A percentile compares a stretch with the other conserved stretches of the same genome.
Evolutionary conservation across 2,113 vertebrate genomes (phyloP).

Genomic region (Rhineura floridana): DNA sequence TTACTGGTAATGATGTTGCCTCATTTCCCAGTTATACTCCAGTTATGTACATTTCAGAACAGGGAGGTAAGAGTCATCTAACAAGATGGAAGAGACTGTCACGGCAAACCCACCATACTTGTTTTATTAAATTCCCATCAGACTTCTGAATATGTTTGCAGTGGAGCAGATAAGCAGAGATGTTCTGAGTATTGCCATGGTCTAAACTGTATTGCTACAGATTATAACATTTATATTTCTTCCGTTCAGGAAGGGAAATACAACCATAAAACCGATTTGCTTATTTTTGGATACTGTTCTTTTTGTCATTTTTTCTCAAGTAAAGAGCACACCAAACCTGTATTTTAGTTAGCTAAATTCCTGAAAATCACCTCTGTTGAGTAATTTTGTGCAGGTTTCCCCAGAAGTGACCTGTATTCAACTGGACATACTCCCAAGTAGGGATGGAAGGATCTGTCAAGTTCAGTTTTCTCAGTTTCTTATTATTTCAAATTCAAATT

Average conservation of each 20-base stretch:
- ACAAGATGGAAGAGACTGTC: not conserved
- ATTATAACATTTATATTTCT: not conserved
- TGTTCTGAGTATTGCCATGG: not conserved
- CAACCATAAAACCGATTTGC: not conserved
- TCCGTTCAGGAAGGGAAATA: not conserved
- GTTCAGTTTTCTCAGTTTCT: too few species aligned
- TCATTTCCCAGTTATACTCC: not conserved
- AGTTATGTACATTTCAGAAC: not conserved
- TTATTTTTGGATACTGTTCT: not conserved
- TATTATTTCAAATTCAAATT: too few species aligned
- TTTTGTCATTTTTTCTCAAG: not conserved
- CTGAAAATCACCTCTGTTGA: not conserved
- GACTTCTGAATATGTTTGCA: not conserved
- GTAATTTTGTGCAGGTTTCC: not conserved
- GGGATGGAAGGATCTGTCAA: too few species aligned
- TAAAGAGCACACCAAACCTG: not conserved
- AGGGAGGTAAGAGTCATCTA: not conserved
- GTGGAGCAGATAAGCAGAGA: not conserved
- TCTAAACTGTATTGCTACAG: slow-evolving; percentile 8
- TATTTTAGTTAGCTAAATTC: not conserved
- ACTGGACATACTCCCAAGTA: not conserved
- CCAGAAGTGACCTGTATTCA: not conserved
- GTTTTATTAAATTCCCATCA: not conserved
- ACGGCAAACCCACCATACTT: not conserved
- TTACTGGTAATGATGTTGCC: not conserved